phyloP scores from a whole-genome alignment of 2,797 vertebrate species.

The Salmo trutta region DNA sequence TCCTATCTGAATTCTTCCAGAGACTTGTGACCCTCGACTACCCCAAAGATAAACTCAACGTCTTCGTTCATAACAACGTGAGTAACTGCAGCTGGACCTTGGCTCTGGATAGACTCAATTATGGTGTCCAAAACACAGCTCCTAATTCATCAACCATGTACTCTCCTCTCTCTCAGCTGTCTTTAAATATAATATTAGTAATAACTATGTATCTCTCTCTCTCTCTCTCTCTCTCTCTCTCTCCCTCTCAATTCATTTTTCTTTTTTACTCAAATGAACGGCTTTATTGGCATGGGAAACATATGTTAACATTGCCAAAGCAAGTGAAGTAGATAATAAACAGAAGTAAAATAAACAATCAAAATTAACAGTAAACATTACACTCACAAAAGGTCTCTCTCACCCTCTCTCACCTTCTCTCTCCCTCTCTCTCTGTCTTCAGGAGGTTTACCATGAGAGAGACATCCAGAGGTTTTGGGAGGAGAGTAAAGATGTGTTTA shows the following conservation, averaged over 20 bases:
- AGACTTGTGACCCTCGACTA: constrained; percentile 87
- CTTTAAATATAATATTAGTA: not conserved
- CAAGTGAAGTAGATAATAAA: too few species aligned
- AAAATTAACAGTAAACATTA: too few species aligned
- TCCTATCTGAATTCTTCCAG: constrained; percentile 91
- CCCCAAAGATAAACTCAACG: constrained; percentile 84
- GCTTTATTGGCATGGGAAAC: too few species aligned
- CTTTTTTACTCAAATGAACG: too few species aligned
- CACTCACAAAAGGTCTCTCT: too few species aligned
- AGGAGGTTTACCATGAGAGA: constrained; percentile 99
- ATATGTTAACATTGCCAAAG: too few species aligned
- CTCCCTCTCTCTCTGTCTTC: not conserved
- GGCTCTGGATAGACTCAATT: not conserved
- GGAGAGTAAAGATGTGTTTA: constrained; percentile 83
- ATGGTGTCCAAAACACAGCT: not conserved
- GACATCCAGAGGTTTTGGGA: constrained; percentile 95
- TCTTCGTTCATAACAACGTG: constrained; percentile 96
- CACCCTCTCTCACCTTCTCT: too few species aligned
- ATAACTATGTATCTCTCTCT: not conserved
- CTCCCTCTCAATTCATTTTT: not conserved
- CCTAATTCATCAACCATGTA: not conserved
- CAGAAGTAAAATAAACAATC: too few species aligned
- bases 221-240: not conserved
- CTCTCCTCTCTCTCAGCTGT: not conserved
- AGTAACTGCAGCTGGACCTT: constrained; percentile 54